A percentile compares a stretch with the other conserved stretches of the same genome.
Conservation (phyloP, 2,888 invertebrate genomes). For the Andrena dorsata region DNA sequence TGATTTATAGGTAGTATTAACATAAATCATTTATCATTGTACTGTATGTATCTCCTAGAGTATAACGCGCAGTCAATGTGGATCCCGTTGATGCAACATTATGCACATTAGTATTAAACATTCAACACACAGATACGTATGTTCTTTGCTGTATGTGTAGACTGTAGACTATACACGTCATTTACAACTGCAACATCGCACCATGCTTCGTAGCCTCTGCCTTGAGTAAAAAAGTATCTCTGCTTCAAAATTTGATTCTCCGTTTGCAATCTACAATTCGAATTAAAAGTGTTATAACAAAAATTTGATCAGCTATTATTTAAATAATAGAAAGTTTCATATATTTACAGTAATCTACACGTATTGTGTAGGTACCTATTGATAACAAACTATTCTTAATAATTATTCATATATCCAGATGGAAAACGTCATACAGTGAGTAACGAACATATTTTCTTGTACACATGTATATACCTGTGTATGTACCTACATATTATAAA, state of each 20-base stretch:
- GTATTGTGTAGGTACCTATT: too few species aligned
- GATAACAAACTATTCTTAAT: too few species aligned
- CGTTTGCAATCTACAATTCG: not conserved
- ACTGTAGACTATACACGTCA: not conserved
- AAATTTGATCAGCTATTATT: too few species aligned
- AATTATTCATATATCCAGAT: too few species aligned
- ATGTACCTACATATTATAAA: not conserved
- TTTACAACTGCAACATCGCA: not conserved
- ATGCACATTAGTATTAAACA: conserved; percentile 26
- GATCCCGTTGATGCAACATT: conserved; percentile 50
- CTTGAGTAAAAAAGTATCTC: not conserved
- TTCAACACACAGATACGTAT: conserved; percentile 8
- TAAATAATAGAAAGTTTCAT: too few species aligned
- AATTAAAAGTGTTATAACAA: not conserved
- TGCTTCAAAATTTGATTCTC: not conserved
- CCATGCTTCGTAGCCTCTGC: not conserved
- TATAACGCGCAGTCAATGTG: conserved; percentile 41
- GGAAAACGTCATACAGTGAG: too few species aligned
- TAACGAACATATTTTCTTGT: too few species aligned
- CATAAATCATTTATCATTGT: conserved; percentile 80
- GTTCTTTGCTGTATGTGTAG: conserved; percentile 2
- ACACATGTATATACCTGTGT: too few species aligned
- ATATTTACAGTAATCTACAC: too few species aligned
- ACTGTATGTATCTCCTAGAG: conserved; percentile 69
- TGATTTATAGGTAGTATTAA: conserved; percentile 79